Conservation (phyloP, 2,888 invertebrate genomes). For the Macrophya alboannulata region DNA sequence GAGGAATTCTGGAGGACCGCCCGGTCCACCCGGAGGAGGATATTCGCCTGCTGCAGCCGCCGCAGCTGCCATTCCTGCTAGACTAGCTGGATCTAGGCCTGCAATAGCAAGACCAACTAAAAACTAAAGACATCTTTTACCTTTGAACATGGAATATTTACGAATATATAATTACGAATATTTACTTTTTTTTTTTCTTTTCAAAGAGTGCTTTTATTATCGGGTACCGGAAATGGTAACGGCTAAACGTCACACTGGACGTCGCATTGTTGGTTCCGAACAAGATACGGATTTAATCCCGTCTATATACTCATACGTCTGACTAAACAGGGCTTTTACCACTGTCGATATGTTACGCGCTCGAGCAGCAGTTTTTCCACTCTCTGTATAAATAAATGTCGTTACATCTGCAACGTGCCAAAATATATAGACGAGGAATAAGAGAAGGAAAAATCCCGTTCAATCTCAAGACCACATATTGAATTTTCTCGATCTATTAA, state of each 20-base stretch:
- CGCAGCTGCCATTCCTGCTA: conserved; percentile 78
- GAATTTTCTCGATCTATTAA: not conserved
- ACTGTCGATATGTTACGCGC: not conserved
- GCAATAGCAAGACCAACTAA: conserved; percentile 64
- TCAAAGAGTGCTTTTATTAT: not conserved
- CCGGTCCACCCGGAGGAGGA: conserved; percentile 78
- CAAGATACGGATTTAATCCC: not conserved
- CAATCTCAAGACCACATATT: not conserved
- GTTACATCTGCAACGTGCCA: not conserved
- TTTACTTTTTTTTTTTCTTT: too few relatives aligned
- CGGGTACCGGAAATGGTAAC: not conserved
- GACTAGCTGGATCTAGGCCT: conserved; percentile 78
- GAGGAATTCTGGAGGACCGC: conserved; percentile 78
- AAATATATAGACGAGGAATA: not conserved
- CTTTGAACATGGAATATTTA: not conserved
- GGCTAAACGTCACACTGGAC: not conserved
- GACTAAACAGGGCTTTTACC: conserved; percentile 6
- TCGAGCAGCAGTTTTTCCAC: not conserved
- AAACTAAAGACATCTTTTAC: conserved; percentile 38
- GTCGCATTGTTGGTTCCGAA: not conserved
- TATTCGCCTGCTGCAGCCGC: conserved; percentile 78
- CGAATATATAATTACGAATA: not conserved
- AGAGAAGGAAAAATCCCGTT: not conserved
- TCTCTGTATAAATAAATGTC: not conserved
- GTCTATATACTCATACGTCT: not conserved